Percentiles rank a stretch among this genome's conserved stretches.
Evolutionary conservation across 2,113 vertebrate species (phyloP).

Genomic region (Chaetodon trifascialis): DNA sequence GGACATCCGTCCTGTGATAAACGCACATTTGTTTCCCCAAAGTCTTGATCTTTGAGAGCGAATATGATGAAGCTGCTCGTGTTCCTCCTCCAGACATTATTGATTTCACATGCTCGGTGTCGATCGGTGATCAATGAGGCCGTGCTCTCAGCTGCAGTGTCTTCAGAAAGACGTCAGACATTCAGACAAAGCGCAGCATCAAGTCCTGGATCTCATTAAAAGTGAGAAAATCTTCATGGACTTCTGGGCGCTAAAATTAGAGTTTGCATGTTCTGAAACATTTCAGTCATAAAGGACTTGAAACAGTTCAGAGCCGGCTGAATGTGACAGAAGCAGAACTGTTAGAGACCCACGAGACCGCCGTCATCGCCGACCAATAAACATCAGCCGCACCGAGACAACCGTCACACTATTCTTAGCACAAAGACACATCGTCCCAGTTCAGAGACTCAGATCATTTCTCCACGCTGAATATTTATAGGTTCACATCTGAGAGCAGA

Average conservation of each 20-base stretch:
- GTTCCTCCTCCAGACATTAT: too few species aligned
- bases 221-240: not conserved
- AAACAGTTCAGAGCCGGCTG: not conserved
- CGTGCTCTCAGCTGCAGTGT: too few species aligned
- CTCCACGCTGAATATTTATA: constrained; percentile 19
- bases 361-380: not conserved
- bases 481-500: not conserved
- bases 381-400: not conserved
- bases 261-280: not conserved
- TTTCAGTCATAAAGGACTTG: not conserved
- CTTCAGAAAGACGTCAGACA: too few species aligned
- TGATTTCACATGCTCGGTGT: too few species aligned
- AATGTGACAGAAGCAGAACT: constrained; percentile 1
- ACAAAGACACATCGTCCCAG: not conserved
- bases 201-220: not conserved
- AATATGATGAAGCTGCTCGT: too few species aligned
- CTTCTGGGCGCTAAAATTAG: not conserved
- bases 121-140: too few species aligned
- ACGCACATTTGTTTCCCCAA: too few species aligned
- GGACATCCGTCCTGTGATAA: not conserved
- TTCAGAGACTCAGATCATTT: not conserved
- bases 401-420: not conserved
- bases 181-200: too few species aligned
- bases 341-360: not conserved
- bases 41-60: too few species aligned